These are phyloP conservation scores for Poicephalus meyeri DNA, from an alignment of 2,113 vertebrate genomes.

Conservation along the genomic window DNA sequence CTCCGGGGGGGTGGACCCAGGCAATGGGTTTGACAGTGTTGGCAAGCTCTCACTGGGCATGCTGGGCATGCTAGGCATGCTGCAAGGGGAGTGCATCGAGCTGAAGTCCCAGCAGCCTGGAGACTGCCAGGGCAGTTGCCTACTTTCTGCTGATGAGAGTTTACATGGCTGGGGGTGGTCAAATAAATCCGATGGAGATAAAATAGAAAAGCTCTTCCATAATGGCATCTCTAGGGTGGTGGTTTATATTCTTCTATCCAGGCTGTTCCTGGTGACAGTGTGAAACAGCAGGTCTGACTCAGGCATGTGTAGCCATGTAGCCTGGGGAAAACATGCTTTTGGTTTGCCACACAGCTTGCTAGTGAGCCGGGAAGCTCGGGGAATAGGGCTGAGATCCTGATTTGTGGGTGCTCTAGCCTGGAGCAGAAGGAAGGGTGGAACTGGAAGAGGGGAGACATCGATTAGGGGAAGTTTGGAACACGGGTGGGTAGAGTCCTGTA, in stretches of 20 bases:
- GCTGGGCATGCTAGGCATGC: neutral
- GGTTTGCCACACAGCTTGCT: neutral
- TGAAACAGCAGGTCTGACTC: neutral
- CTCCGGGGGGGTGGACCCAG: neutral
- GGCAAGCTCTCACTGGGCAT: neutral
- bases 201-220: neutral
- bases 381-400: neutral
- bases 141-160: neutral
- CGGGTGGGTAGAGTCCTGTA: neutral
- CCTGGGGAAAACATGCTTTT: neutral
- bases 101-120: neutral
- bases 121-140: neutral
- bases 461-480: neutral
- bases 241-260: neutral
- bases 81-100: neutral
- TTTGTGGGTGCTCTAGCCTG: neutral
- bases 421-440: neutral
- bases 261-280: neutral
- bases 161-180: neutral
- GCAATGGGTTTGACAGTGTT: neutral
- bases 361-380: neutral
- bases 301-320: rapidly evolving
- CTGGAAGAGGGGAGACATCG: neutral
- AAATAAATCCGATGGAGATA: neutral
- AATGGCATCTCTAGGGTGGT: neutral